Evolutionary conservation across 2,797 vertebrate species (phyloP), one percentile per base, ranked within the genome.

Genomic region (Ciconia nigra): DNA sequence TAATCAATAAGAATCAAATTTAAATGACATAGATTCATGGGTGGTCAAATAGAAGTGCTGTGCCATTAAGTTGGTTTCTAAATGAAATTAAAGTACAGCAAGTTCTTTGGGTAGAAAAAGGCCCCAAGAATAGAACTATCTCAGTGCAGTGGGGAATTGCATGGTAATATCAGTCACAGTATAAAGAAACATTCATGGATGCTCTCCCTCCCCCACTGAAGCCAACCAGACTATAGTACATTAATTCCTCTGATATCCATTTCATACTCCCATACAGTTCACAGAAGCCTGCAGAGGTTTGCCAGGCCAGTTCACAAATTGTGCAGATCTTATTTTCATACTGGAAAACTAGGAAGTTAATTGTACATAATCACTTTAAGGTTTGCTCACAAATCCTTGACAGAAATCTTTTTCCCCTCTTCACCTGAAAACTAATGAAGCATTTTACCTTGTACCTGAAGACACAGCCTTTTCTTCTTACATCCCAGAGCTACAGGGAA

Each of bases 401-500:
- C 15, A 79, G 13, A 86, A 93, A 19, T 15, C 26, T 26, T 73
- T 67, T 47, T 49, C 37, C 51, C 29, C n/a, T 57, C 22, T 83
- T 59, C 7, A 10, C 10, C 35, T 54, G 49, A 78, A 80, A 90
- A 14, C 13, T 46, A 82, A 57, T 7, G 12, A 91, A 66, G 66
- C 33, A 39, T 54, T 96, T 98, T 97, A 99, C 99, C 99, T 99
- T 99, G 87, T 99, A 99, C 39, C 98, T 98, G 98, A 99, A 99
- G 87, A 99, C 99, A 41, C 99, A 99, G 73, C 99, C 99, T 98
- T 99, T 99, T 94, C 99, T 98, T 81, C 99, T 98, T 22, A 99
- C 98, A 91, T 99, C 99, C 99, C 99, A 99, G 82, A 99, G 98
- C 99, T 99, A 98, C 22, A 89, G 66, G 81, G 42, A 82, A 87